Conservation (phyloP, 2,113 vertebrate genomes). For the Onychostoma macrolepis region DNA sequence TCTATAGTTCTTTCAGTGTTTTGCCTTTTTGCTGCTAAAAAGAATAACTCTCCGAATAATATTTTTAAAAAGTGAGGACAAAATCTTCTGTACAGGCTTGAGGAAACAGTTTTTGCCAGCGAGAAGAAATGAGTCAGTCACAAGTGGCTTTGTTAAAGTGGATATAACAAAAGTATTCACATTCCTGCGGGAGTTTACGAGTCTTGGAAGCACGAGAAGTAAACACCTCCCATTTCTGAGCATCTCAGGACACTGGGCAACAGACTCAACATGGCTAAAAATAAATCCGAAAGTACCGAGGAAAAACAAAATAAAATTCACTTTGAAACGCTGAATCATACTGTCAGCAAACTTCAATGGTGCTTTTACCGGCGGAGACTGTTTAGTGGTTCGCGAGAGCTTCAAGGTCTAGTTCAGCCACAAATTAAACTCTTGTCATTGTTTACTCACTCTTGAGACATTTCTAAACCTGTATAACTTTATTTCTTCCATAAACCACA, state of each 20-base stretch:
- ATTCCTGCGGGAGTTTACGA: slow-evolving; percentile 49
- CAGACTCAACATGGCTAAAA: slow-evolving; percentile 11
- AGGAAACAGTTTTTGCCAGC: background rate
- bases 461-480: background rate
- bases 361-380: background rate
- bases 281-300: slow-evolving; percentile 24
- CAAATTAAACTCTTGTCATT: background rate
- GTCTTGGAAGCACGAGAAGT: slow-evolving; percentile 24
- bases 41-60: background rate
- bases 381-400: background rate
- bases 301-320: slow-evolving; percentile 33
- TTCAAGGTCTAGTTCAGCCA: background rate
- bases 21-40: slow-evolving; percentile 7
- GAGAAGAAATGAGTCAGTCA: slow-evolving; percentile 31
- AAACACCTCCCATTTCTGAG: slow-evolving; percentile 43
- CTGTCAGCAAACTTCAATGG: slow-evolving; percentile 39
- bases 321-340: slow-evolving; percentile 31
- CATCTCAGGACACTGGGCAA: slow-evolving; percentile 40
- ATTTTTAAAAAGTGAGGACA: background rate
- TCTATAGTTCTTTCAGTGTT: slow-evolving; percentile 18
- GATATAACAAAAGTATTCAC: slow-evolving; percentile 28
- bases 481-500: background rate
- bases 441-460: background rate
- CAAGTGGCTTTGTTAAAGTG: slow-evolving; percentile 27
- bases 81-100: background rate